These are phyloP conservation scores for Ailuropoda melanoleuca DNA, from an alignment of 2,113 vertebrate genomes.

Conservation along the genomic window DNA sequence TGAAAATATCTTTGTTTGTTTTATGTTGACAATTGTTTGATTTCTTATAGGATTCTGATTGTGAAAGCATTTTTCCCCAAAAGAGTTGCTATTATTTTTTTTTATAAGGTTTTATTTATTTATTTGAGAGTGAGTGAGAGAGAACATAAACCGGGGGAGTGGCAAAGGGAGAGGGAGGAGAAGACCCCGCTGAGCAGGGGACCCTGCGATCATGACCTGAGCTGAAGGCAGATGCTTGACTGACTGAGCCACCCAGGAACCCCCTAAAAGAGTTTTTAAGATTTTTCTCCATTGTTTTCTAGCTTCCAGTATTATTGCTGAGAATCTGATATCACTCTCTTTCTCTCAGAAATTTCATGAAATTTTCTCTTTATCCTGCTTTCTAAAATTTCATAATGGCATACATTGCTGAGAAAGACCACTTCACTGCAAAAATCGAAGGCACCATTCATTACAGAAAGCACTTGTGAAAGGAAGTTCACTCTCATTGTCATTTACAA, in stretches of 20 bases:
- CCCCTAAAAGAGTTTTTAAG: neutral
- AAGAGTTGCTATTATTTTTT: neutral
- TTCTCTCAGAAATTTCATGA: neutral
- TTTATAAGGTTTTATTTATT: neutral
- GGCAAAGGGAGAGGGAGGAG: no score
- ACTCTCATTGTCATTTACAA: neutral
- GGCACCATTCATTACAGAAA: neutral
- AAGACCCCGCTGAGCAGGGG: no score
- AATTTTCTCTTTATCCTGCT: neutral
- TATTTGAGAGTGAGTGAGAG: no score
- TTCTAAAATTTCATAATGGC: neutral
- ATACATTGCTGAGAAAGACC: neutral
- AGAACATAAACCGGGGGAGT: no score
- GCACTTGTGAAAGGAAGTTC: neutral
- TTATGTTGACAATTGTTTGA: neutral
- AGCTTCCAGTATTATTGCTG: neutral
- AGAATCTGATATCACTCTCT: neutral
- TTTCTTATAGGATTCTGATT: neutral
- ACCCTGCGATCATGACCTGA: no score
- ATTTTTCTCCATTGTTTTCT: neutral
- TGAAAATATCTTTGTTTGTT: neutral
- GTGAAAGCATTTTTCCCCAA: neutral
- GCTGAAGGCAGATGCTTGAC: neutral
- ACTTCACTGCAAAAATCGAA: neutral
- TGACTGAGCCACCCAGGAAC: neutral